These are phyloP conservation scores for Hippopotamus amphibius DNA, from an alignment of 2,113 vertebrate genomes.

Conservation along the genomic window DNA sequence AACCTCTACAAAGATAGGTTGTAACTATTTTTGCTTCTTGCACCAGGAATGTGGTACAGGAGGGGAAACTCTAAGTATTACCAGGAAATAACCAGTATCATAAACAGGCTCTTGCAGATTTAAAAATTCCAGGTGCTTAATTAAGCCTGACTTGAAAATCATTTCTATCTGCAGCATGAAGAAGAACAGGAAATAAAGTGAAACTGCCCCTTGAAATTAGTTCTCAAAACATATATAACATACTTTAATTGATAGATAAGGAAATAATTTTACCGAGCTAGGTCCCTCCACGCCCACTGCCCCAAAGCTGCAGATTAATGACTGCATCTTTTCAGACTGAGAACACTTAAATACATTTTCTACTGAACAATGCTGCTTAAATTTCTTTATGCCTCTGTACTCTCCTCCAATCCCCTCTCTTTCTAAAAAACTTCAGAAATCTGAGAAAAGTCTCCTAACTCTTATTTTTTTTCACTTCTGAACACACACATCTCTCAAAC, in stretches of 20 bases:
- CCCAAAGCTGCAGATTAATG: neutral
- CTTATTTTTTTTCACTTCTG: neutral
- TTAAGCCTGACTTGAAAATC: slow-evolving; percentile 59
- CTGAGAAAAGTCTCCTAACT: neutral
- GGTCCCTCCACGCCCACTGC: neutral
- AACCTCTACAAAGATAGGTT: neutral
- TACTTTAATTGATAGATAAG: slow-evolving; percentile 44
- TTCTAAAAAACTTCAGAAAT: neutral
- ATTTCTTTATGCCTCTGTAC: neutral
- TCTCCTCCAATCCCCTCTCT: neutral
- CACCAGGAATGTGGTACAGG: neutral
- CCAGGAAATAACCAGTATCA: slow-evolving; percentile 31
- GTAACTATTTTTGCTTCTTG: neutral
- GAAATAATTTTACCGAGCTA: slow-evolving; percentile 39
- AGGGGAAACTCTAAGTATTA: neutral
- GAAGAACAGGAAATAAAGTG: slow-evolving; percentile 56
- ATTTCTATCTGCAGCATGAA: slow-evolving; percentile 35
- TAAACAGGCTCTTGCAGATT: neutral
- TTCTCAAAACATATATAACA: slow-evolving; percentile 30
- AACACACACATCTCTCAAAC: slow-evolving; percentile 31
- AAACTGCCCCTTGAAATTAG: slow-evolving; percentile 54
- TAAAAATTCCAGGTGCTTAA: slow-evolving; percentile 45
- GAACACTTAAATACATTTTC: neutral
- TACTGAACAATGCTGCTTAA: neutral
- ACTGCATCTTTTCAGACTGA: neutral